Evolutionary conservation across 2,888 invertebrate genomes (phyloP).

Genomic region (Caenorhabditis parvicauda): DNA sequence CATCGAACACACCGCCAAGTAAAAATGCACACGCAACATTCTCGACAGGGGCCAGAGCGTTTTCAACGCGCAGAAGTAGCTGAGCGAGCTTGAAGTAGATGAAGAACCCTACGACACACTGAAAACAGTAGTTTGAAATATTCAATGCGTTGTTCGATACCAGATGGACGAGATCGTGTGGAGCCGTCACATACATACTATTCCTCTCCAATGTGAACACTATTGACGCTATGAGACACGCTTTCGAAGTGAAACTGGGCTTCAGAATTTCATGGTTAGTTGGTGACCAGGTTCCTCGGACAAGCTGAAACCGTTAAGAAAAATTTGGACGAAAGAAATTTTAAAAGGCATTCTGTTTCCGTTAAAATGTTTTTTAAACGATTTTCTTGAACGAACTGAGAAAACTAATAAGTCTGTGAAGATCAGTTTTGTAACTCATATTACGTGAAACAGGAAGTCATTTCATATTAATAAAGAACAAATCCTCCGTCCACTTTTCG

Average conservation of each 20-base stretch:
- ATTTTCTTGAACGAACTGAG: no score
- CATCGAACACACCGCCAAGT: conserved; percentile 98
- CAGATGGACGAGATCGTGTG: conserved; percentile 94
- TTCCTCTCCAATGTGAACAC: conserved; percentile 95
- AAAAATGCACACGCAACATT: conserved; percentile 93
- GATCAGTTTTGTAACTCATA: no score
- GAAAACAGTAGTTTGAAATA: conserved; percentile 5
- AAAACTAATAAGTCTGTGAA: no score
- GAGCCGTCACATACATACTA: conserved; percentile 90
- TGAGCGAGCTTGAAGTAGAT: conserved; percentile 76
- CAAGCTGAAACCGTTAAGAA: no score
- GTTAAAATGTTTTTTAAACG: no score
- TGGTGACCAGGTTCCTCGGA: conserved; percentile 96
- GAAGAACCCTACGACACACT: conserved; percentile 62
- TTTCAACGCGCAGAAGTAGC: conserved; percentile 90
- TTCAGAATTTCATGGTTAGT: conserved; percentile 97
- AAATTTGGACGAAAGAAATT: no score
- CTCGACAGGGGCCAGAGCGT: conserved; percentile 97
- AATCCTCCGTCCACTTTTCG: no score
- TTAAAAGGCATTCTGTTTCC: no score
- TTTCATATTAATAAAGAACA: no score
- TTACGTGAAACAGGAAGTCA: no score
- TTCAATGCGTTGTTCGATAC: conserved; percentile 66
- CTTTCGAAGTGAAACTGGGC: conserved; percentile 84
- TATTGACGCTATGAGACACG: conserved; percentile 79